Evolutionary conservation across 2,888 invertebrate species (phyloP).

Genomic region (Lepidochrysops patricia): DNA sequence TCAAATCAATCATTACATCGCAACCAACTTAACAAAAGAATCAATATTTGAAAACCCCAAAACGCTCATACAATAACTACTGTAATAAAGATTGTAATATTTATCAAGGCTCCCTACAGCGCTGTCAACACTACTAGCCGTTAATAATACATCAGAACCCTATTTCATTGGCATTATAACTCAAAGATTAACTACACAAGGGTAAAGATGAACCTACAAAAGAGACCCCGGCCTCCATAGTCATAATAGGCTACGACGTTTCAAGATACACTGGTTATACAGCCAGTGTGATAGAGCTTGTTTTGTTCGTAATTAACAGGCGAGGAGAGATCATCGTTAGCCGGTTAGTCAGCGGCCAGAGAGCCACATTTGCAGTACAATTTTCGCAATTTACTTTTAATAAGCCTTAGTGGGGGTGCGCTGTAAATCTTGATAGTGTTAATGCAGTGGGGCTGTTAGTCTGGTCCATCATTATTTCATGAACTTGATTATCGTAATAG

Average conservation of each 20-base stretch:
- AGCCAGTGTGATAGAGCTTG: slow-evolving; percentile 32
- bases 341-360: slow-evolving; percentile 51
- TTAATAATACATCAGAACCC: slow-evolving; percentile 62
- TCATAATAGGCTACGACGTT: slow-evolving; percentile 27
- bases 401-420: slow-evolving; percentile 59
- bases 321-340: slow-evolving; percentile 39
- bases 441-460: background rate
- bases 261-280: slow-evolving; percentile 31
- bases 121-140: slow-evolving; percentile 54
- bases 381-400: slow-evolving; percentile 73
- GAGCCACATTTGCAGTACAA: slow-evolving; percentile 69
- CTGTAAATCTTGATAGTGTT: slow-evolving; percentile 47
- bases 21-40: too few relatives aligned
- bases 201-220: slow-evolving; percentile 34
- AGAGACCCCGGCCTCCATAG: slow-evolving; percentile 25
- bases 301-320: slow-evolving; percentile 19
- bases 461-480: background rate
- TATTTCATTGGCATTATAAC: slow-evolving; percentile 48
- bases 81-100: slow-evolving; percentile 4
- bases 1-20: background rate
- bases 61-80: slow-evolving; percentile 19
- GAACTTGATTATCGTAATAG: background rate
- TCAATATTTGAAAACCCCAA: slow-evolving; percentile 27
- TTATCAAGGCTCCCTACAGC: slow-evolving; percentile 24
- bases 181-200: slow-evolving; percentile 61